Evolutionary conservation across 92 coral and sea anemone genomes (phyloP).

Genomic region (Parazoanthus swiftii): DNA sequence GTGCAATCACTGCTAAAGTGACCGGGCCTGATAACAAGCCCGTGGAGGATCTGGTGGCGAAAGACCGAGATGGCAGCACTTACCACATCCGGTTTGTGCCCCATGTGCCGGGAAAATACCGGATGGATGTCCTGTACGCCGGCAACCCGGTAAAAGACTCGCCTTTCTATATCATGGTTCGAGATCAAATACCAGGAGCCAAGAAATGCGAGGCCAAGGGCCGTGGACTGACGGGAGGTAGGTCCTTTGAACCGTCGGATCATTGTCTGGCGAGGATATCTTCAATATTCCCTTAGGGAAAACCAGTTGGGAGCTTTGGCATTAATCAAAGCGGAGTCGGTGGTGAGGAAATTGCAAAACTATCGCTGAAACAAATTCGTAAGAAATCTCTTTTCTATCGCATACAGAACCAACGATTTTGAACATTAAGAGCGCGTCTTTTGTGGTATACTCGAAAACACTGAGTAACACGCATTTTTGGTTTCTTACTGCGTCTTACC

Average conservation of each 20-base stretch:
- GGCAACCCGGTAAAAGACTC: constrained; percentile 75
- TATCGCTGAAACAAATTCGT: too few relatives aligned
- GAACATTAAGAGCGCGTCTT: too few relatives aligned
- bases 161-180: constrained; percentile 64
- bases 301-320: too few relatives aligned
- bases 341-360: too few relatives aligned
- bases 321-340: too few relatives aligned
- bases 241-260: not conserved
- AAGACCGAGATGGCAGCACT: constrained; percentile 61
- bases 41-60: constrained; percentile 51
- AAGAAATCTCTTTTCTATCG: too few relatives aligned
- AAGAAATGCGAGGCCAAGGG: constrained; percentile 76
- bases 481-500: too few relatives aligned
- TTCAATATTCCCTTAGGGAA: too few relatives aligned
- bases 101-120: constrained; percentile 67
- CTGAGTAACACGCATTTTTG: too few relatives aligned
- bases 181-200: constrained; percentile 53
- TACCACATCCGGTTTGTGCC: constrained; percentile 84
- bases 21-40: constrained; percentile 65
- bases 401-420: too few relatives aligned
- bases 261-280: too few relatives aligned
- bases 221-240: constrained; percentile 80
- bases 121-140: constrained; percentile 73
- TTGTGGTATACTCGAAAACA: too few relatives aligned
- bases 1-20: constrained; percentile 57